These are phyloP conservation scores for Leucozona laternaria DNA, from an alignment of 2,888 invertebrate genomes.

Conservation along the genomic window DNA sequence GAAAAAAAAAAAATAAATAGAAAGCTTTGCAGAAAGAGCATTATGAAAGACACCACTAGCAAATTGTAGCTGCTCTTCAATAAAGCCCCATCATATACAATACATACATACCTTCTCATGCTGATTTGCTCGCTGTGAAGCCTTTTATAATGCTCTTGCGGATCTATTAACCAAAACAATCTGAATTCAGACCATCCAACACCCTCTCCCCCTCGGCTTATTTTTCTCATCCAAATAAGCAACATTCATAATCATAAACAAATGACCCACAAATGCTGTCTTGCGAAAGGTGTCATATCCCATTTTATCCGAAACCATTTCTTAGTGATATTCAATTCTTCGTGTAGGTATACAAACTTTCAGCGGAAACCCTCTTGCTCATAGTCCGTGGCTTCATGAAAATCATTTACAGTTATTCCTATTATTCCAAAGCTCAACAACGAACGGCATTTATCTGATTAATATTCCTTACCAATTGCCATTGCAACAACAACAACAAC, in stretches of 20 bases:
- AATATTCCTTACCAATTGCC: conserved; percentile 63
- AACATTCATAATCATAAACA: conserved; percentile 51
- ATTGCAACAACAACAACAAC: conserved; percentile 38
- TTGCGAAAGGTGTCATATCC: conserved; percentile 52
- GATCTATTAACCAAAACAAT: conserved; percentile 19
- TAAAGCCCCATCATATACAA: not conserved
- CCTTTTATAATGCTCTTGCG: not conserved
- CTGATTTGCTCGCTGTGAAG: not conserved
- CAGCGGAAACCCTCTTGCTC: not conserved
- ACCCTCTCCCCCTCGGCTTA: not conserved
- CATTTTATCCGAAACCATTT: conserved; percentile 46
- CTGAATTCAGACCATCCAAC: conserved; percentile 1
- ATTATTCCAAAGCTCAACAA: conserved; percentile 34
- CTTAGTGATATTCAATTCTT: conserved; percentile 26
- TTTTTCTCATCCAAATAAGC: not conserved
- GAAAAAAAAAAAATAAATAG: not conserved
- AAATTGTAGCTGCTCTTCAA: not conserved
- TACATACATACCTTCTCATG: not conserved
- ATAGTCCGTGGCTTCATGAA: not conserved
- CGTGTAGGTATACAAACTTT: not conserved
- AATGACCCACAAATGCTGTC: conserved; percentile 42
- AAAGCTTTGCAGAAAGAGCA: not conserved
- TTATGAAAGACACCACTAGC: not conserved
- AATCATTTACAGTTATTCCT: conserved; percentile 66
- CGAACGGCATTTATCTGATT: conserved; percentile 71